Evolutionary conservation across 2,888 invertebrate species (phyloP).

Genomic region (Timandra comae): DNA sequence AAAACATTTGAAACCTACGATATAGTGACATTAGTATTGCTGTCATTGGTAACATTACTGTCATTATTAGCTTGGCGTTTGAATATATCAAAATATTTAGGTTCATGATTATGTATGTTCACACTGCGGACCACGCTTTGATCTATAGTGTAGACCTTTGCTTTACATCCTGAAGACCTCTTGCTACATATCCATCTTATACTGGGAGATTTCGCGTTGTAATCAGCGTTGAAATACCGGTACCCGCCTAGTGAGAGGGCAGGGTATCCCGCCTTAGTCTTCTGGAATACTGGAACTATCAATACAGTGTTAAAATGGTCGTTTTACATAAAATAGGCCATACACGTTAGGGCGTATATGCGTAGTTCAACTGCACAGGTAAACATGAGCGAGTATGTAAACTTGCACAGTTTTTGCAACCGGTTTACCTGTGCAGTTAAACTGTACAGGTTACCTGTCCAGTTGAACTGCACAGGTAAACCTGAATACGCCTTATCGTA

Average conservation of each 20-base stretch:
- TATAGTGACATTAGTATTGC: no score
- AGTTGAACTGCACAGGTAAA: no score
- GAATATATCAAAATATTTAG: slow-evolving; percentile 17
- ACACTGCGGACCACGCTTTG: slow-evolving; percentile 19
- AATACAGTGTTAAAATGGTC: background rate
- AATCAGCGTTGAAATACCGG: slow-evolving; percentile 20
- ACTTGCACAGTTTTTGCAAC: background rate
- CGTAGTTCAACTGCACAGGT: background rate
- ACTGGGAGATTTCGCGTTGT: slow-evolving; percentile 11
- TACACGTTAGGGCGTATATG: background rate
- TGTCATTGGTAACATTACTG: no score
- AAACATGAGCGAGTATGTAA: background rate
- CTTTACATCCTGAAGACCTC: slow-evolving; percentile 21
- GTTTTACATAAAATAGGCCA: background rate
- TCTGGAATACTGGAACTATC: background rate
- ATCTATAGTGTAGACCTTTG: slow-evolving; percentile 25
- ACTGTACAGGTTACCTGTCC: no score
- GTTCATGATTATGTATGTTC: slow-evolving; percentile 17
- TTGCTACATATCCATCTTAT: slow-evolving; percentile 15
- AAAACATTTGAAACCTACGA: no score
- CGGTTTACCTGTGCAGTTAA: background rate
- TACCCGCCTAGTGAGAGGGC: slow-evolving; percentile 26
- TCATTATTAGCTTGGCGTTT: no score
- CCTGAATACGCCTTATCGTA: no score
- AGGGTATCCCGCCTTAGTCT: slow-evolving; percentile 19